Evolutionary conservation across 2,888 invertebrate genomes (phyloP).

Genomic region (Thymelicus acteon): DNA sequence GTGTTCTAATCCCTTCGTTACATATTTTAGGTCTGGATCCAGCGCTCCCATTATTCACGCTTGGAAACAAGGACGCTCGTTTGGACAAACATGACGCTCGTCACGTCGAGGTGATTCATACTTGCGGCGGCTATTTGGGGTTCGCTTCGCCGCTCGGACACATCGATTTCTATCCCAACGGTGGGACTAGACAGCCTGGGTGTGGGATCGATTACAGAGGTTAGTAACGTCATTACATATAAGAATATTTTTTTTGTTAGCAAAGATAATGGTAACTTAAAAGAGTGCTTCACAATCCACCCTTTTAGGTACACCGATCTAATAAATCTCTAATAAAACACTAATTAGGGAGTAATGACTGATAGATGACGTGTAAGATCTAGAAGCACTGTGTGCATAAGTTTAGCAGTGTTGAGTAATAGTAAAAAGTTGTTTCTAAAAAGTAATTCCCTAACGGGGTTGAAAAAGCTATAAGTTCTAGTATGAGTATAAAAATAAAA

Average conservation of each 20-base stretch:
- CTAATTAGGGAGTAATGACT: too few species aligned
- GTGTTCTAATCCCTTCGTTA: neutral
- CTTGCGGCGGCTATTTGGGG: conserved; percentile 86
- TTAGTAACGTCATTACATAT: conserved; percentile 44
- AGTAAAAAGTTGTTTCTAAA: too few species aligned
- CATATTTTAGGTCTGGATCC: conserved; percentile 81
- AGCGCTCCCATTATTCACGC: conserved; percentile 83
- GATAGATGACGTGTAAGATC: too few species aligned
- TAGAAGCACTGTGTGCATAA: too few species aligned
- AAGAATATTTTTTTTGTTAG: neutral
- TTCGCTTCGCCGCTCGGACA: conserved; percentile 84
- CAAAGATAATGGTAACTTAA: too few species aligned
- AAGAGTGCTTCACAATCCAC: too few species aligned
- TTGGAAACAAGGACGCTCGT: conserved; percentile 80
- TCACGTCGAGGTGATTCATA: conserved; percentile 86
- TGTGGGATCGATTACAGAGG: conserved; percentile 83
- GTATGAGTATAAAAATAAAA: too few species aligned
- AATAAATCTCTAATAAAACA: too few species aligned
- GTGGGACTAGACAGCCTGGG: conserved; percentile 85
- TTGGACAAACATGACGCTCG: conserved; percentile 85
- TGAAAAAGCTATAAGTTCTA: too few species aligned
- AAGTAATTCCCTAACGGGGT: too few species aligned
- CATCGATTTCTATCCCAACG: conserved; percentile 87
- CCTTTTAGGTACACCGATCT: too few species aligned
- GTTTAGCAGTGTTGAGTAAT: too few species aligned